A percentile compares a stretch with the other conserved stretches of the same genome.
These are phyloP conservation scores for Drosophila sp. DNA, from an alignment of 1,140 invertebrate genomes.

Conservation along the genomic window DNA sequence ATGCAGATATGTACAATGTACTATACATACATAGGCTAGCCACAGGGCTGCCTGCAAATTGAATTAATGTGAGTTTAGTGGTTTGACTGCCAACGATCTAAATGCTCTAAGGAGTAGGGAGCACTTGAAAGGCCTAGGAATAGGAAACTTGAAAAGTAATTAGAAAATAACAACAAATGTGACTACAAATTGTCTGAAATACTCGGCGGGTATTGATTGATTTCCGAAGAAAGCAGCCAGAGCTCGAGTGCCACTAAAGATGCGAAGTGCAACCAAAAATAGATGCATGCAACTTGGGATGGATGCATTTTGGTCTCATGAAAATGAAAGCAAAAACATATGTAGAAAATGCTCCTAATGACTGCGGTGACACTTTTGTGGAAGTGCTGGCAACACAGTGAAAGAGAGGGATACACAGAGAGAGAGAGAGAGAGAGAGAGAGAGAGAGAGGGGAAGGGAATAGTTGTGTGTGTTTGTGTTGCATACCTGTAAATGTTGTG, in stretches of 20 bases:
- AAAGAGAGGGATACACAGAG: no score
- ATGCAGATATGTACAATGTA: slow-evolving; percentile 1
- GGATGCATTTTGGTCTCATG: slow-evolving; percentile 51
- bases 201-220: slow-evolving; percentile 70
- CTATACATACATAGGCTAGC: background rate
- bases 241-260: slow-evolving; percentile 52
- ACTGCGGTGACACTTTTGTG: slow-evolving; percentile 80
- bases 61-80: slow-evolving; percentile 63
- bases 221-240: slow-evolving; percentile 65
- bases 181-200: slow-evolving; percentile 75
- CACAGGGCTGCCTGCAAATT: slow-evolving; percentile 32
- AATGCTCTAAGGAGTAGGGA: slow-evolving; percentile 37
- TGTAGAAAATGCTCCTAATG: slow-evolving; percentile 74
- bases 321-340: slow-evolving; percentile 55
- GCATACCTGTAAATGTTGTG: slow-evolving; percentile 69
- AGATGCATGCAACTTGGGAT: slow-evolving; percentile 44
- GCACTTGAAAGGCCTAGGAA: slow-evolving; percentile 56
- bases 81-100: slow-evolving; percentile 57
- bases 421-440: slow-evolving; percentile 1
- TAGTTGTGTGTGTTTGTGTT: slow-evolving; percentile 10
- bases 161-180: slow-evolving; percentile 77
- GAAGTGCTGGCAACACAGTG: slow-evolving; percentile 46
- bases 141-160: slow-evolving; percentile 73
- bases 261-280: slow-evolving; percentile 45
- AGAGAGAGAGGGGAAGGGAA: slow-evolving; percentile 1